Conservation (phyloP, 2,888 invertebrate genomes). For the Gerosis bhagava region DNA sequence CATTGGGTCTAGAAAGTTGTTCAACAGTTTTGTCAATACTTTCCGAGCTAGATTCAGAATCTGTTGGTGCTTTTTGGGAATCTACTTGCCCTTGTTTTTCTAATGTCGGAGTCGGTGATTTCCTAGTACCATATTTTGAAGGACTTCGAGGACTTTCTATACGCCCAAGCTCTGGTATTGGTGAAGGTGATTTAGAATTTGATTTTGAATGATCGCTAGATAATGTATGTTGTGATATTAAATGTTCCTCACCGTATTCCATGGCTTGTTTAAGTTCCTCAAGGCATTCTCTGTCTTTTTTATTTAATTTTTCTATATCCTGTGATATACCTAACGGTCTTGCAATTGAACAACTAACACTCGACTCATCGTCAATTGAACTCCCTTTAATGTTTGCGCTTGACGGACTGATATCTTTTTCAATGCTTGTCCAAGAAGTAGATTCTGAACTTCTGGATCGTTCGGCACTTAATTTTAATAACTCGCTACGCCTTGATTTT, state of each 20-base stretch:
- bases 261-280: constrained; percentile 83
- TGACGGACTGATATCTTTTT: constrained; percentile 86
- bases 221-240: constrained; percentile 63
- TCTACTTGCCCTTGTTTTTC: constrained; percentile 84
- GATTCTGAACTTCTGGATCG: constrained; percentile 91
- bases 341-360: constrained; percentile 90
- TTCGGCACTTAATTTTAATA: constrained; percentile 87
- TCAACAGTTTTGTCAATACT: constrained; percentile 77
- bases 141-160: constrained; percentile 74
- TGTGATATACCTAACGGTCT: constrained; percentile 90
- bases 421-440: constrained; percentile 91
- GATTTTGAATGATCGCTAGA: constrained; percentile 76
- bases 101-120: constrained; percentile 82
- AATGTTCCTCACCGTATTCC: constrained; percentile 78
- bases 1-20: constrained; percentile 67
- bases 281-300: constrained; percentile 83
- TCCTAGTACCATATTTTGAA: constrained; percentile 62
- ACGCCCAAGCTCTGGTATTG: constrained; percentile 62
- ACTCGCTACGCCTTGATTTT: constrained; percentile 76
- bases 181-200: constrained; percentile 69
- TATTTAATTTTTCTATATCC: constrained; percentile 85
- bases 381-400: constrained; percentile 84
- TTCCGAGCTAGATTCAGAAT: constrained; percentile 83
- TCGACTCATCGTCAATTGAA: constrained; percentile 87
- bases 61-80: constrained; percentile 79